Percentiles rank a stretch among this genome's conserved stretches.
Conservation (phyloP, 2,888 invertebrate species). For the Zaprionus lineosus region DNA sequence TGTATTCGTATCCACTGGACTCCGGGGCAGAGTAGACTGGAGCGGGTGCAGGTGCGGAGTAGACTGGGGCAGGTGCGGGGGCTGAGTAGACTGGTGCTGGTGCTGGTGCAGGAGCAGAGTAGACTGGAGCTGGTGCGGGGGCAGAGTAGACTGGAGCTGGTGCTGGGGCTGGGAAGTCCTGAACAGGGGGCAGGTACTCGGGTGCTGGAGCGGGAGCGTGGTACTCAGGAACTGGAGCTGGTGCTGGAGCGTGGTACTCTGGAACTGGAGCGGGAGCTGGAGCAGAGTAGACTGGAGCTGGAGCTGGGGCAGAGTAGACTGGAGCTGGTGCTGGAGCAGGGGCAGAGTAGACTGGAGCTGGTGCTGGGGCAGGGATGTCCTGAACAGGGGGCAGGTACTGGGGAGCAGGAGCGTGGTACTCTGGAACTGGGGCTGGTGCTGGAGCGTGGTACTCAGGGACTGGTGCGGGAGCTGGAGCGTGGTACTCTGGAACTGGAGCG, state of each 20-base stretch:
- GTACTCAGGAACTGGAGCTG: conserved; percentile 10
- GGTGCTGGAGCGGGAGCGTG: conserved; percentile 41
- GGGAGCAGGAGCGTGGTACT: conserved; percentile 2
- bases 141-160: conserved; percentile 44
- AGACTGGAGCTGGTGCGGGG: conserved; percentile 43
- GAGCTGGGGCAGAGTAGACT: conserved; percentile 30
- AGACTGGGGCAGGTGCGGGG: conserved; percentile 26
- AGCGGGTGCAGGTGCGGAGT: conserved; percentile 6
- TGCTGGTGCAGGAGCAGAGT: conserved; percentile 43
- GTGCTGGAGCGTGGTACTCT: conserved; percentile 31
- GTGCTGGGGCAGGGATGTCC: not conserved
- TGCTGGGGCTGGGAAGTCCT: conserved; percentile 38
- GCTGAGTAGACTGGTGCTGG: conserved; percentile 33
- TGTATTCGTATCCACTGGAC: conserved; percentile 61
- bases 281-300: conserved; percentile 32
- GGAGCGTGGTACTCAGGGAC: not conserved
- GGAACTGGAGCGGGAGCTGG: conserved; percentile 30
- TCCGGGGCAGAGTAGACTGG: conserved; percentile 21
- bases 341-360: not conserved
- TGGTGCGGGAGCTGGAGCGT: not conserved
- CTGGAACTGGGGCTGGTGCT: not conserved
- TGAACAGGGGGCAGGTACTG: not conserved
- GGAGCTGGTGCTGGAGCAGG: conserved; percentile 15
- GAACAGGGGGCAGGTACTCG: conserved; percentile 42
- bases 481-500: not conserved